phyloP scores from a whole-genome alignment of 1,140 invertebrate genomes.

The Neoseiulus cucumeris region DNA sequence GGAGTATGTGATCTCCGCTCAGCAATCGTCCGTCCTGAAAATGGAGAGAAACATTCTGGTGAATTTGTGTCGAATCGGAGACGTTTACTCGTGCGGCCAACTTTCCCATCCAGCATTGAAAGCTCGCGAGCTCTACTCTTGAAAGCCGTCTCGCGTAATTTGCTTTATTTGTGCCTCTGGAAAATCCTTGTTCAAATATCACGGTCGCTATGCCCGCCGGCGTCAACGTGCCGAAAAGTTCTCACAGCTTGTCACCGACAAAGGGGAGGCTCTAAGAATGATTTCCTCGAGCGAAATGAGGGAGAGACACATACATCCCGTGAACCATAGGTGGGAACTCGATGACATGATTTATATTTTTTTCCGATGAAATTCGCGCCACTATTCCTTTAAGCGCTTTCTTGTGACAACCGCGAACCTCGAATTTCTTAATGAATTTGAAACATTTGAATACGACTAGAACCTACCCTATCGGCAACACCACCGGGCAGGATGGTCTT shows the following conservation, averaged over 20 bases:
- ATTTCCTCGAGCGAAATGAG: neutral
- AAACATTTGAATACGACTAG: neutral
- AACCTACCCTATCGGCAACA: conserved; percentile 61
- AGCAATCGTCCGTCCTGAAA: conserved; percentile 58
- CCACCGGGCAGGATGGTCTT: conserved; percentile 82
- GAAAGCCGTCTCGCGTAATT: too few relatives aligned
- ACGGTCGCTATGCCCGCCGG: neutral
- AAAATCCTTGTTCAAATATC: too few relatives aligned
- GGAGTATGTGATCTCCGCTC: conserved; percentile 78
- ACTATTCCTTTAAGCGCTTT: too few relatives aligned
- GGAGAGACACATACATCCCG: too few relatives aligned
- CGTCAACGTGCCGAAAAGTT: neutral
- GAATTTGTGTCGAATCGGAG: neutral
- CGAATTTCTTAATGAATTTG: too few relatives aligned
- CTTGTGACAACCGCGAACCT: too few relatives aligned
- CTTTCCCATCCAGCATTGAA: too few relatives aligned
- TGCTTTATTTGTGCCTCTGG: too few relatives aligned
- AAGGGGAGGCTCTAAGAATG: neutral
- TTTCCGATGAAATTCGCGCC: too few relatives aligned
- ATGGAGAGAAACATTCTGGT: conserved; percentile 12
- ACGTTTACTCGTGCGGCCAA: neutral
- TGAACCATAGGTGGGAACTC: too few relatives aligned
- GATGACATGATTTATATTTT: too few relatives aligned
- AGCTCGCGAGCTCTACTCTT: too few relatives aligned
- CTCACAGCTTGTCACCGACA: neutral